Evolutionary conservation across 1,140 invertebrate genomes (phyloP).

Genomic region (Cecropterus lyciades): DNA sequence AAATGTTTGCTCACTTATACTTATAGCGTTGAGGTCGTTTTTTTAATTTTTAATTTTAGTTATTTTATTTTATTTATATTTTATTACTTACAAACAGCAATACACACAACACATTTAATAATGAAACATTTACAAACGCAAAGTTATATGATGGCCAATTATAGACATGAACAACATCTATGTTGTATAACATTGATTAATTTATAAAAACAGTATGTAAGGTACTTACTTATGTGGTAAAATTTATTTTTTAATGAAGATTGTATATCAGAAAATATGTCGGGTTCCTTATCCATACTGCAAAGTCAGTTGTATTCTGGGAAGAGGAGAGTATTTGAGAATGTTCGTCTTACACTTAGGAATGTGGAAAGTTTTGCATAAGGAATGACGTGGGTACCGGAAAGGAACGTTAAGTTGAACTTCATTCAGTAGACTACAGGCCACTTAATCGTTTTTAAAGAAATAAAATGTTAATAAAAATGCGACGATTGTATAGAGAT

Average conservation of each 20-base stretch:
- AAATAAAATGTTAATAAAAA: not conserved
- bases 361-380: not conserved
- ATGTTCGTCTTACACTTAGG: not conserved
- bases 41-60: too few relatives aligned
- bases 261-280: slow-evolving; percentile 1
- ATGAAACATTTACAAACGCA: not conserved
- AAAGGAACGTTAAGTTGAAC: slow-evolving; percentile 1
- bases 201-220: not conserved
- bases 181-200: not conserved
- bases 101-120: slow-evolving; percentile 7
- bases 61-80: slow-evolving; percentile 1
- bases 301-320: slow-evolving; percentile 6
- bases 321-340: slow-evolving; percentile 10
- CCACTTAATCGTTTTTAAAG: not conserved
- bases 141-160: not conserved
- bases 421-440: not conserved
- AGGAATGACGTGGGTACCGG: not conserved
- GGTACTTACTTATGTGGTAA: not conserved
- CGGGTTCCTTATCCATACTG: slow-evolving; percentile 1
- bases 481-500: slow-evolving; percentile 4
- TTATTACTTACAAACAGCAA: not conserved
- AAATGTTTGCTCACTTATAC: too few relatives aligned
- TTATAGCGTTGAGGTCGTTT: too few relatives aligned
- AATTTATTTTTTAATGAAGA: slow-evolving; percentile 3
- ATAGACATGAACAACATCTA: slow-evolving; percentile 6